These are phyloP conservation scores for Myopa tessellatipennis DNA, from an alignment of 2,888 invertebrate species.

Conservation along the genomic window DNA sequence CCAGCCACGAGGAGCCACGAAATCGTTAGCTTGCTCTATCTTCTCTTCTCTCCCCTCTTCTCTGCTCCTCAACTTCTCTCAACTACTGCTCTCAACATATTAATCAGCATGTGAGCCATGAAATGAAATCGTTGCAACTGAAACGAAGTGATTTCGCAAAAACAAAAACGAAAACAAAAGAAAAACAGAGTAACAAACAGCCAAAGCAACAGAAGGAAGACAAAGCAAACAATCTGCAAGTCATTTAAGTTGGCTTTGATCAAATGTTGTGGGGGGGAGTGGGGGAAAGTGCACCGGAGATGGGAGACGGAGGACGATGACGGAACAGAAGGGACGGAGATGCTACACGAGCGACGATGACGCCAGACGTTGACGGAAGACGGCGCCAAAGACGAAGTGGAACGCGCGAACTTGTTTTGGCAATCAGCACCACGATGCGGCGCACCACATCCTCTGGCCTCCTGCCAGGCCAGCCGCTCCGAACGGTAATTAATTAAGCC, in stretches of 20 bases:
- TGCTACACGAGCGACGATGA: not conserved
- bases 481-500: slow-evolving; percentile 54
- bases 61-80: not conserved
- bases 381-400: not conserved
- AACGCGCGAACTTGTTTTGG: slow-evolving; percentile 31
- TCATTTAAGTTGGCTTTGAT: not conserved
- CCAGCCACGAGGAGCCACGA: not conserved
- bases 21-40: not conserved
- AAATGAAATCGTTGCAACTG: slow-evolving; percentile 1
- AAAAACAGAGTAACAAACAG: not conserved
- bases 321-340: not conserved
- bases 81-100: slow-evolving; percentile 18
- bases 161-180: slow-evolving; percentile 2
- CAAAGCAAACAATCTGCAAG: slow-evolving; percentile 13
- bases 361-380: not conserved
- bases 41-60: not conserved
- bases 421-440: slow-evolving; percentile 22
- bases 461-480: slow-evolving; percentile 37
- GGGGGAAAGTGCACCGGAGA: not conserved
- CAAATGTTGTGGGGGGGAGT: not conserved
- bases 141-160: slow-evolving; percentile 23
- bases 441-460: slow-evolving; percentile 21
- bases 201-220: not conserved
- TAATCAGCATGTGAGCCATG: slow-evolving; percentile 27
- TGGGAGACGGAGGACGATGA: not conserved